A percentile compares a stretch with the other conserved stretches of the same genome.
Evolutionary conservation across 2,888 invertebrate species (phyloP).

Genomic region (Meloe dianella): DNA sequence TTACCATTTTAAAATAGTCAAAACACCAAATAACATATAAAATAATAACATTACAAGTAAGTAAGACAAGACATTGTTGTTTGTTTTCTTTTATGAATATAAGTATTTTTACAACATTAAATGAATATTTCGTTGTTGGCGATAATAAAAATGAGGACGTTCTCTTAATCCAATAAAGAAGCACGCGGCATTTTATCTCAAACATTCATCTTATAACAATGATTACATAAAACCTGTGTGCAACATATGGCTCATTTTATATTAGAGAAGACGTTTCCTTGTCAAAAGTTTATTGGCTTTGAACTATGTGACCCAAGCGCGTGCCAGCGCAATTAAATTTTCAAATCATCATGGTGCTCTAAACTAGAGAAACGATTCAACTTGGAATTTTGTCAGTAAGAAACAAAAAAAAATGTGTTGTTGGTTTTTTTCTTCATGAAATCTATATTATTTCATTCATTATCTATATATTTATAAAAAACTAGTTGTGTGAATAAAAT

Average conservation of each 20-base stretch:
- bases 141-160: conserved; percentile 37
- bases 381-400: conserved; percentile 6
- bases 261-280: conserved; percentile 21
- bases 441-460: neutral
- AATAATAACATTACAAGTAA: neutral
- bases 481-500: too few species aligned
- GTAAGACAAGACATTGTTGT: conserved; percentile 8
- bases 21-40: neutral
- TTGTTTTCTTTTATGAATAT: conserved; percentile 16
- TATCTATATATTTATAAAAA: too few species aligned
- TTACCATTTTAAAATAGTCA: conserved; percentile 11
- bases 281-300: conserved; percentile 41
- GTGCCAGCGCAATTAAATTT: conserved; percentile 47
- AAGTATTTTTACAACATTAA: conserved; percentile 21
- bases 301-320: conserved; percentile 41
- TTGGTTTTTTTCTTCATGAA: neutral
- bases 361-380: conserved; percentile 13
- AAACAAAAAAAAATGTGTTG: neutral
- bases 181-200: conserved; percentile 43
- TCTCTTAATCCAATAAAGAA: conserved; percentile 42
- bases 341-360: conserved; percentile 30
- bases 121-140: conserved; percentile 26
- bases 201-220: conserved; percentile 44
- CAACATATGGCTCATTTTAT: conserved; percentile 44
- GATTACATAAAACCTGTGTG: conserved; percentile 45